A percentile compares a stretch with the other conserved stretches of the same genome.
Evolutionary conservation across 1,140 invertebrate species (phyloP).

Genomic region (Zaprionus tsacasi): DNA sequence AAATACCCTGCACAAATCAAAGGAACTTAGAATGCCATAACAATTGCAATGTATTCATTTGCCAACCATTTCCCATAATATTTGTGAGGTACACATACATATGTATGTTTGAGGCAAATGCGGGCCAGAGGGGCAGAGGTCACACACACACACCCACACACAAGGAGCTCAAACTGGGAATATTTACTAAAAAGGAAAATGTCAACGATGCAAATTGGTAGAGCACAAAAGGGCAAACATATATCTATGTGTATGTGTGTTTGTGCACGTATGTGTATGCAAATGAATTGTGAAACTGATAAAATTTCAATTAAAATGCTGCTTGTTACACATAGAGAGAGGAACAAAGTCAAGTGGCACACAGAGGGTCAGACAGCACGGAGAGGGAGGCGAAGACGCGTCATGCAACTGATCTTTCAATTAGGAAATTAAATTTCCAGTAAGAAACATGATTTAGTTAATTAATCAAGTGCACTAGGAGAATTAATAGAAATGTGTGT

Average conservation of each 20-base stretch:
- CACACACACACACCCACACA: no score
- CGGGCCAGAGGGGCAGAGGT: background rate
- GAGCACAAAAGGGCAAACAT: constrained; percentile 10
- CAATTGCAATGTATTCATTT: constrained; percentile 25
- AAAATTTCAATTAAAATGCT: constrained; percentile 78
- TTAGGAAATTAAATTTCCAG: constrained; percentile 73
- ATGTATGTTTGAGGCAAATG: constrained; percentile 14
- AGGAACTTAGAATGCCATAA: constrained; percentile 23
- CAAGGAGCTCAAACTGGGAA: background rate
- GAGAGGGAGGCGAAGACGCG: background rate
- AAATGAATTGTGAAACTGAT: constrained; percentile 75
- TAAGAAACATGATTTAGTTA: constrained; percentile 14
- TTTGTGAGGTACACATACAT: constrained; percentile 29
- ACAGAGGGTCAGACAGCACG: background rate
- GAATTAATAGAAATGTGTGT: background rate
- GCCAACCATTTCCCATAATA: background rate
- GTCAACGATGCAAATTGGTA: constrained; percentile 49
- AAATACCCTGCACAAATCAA: background rate
- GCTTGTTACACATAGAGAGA: constrained; percentile 20
- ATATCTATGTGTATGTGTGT: background rate
- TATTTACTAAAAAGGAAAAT: constrained; percentile 43
- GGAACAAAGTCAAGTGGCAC: constrained; percentile 33
- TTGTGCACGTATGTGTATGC: constrained; percentile 36
- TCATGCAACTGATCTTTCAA: constrained; percentile 56
- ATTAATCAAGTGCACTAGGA: background rate